These are phyloP conservation scores for Philereme transversata DNA, from an alignment of 2,888 invertebrate genomes.

Conservation along the genomic window DNA sequence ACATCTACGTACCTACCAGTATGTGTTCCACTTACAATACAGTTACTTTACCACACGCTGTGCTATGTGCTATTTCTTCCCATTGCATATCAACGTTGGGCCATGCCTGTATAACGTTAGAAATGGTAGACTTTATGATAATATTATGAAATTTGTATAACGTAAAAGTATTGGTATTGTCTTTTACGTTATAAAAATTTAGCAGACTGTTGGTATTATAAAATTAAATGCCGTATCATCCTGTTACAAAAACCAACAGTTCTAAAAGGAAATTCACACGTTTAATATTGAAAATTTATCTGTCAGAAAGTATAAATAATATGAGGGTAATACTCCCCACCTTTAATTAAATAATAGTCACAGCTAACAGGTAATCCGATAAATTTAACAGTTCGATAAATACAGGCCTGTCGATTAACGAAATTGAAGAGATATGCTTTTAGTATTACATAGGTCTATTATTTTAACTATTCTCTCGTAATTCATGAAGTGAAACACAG, in stretches of 20 bases:
- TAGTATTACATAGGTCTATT: constrained; percentile 5
- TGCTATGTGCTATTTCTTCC: neutral
- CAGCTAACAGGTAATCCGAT: constrained; percentile 45
- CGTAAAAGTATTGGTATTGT: no score
- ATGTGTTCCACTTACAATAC: constrained; percentile 16
- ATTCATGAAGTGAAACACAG: no score
- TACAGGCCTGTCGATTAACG: constrained; percentile 35
- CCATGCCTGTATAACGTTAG: no score
- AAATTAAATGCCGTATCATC: no score
- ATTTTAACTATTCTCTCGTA: no score
- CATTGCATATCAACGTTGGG: neutral
- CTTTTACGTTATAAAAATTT: no score
- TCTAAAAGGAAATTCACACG: neutral
- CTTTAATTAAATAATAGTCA: constrained; percentile 61
- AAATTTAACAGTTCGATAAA: constrained; percentile 58
- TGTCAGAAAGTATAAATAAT: neutral
- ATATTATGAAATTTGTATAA: no score
- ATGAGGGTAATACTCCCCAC: constrained; percentile 47
- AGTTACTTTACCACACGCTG: neutral
- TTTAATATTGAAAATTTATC: neutral
- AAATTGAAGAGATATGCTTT: constrained; percentile 8
- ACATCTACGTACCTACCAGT: constrained; percentile 44
- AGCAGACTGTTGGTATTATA: no score
- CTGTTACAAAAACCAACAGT: no score
- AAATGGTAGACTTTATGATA: no score